phyloP scores from a whole-genome alignment of 2,113 vertebrate genomes.

The Apodemus sylvaticus region DNA sequence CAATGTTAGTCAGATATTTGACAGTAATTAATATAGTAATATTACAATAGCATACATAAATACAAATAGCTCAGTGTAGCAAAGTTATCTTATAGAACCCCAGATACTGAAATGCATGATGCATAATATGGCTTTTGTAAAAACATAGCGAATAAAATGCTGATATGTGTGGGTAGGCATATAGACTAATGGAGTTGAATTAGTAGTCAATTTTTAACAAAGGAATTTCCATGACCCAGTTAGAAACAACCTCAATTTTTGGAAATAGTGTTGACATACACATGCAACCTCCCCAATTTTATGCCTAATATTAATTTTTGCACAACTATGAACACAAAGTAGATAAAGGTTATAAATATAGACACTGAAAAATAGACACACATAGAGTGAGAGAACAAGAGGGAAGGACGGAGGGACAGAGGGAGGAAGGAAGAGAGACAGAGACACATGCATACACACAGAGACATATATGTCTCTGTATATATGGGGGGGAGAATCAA shows the following conservation, averaged over 20 bases:
- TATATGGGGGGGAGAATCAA: neutral
- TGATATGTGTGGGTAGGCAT: neutral
- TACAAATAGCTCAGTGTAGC: neutral
- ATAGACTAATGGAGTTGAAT: neutral
- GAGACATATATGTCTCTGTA: no score
- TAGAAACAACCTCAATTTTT: neutral
- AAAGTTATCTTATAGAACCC: neutral
- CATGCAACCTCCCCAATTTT: neutral
- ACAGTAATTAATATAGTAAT: neutral
- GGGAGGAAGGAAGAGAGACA: neutral
- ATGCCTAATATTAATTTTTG: neutral
- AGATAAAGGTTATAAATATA: neutral
- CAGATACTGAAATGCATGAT: neutral
- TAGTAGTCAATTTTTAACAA: neutral
- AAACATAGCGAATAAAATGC: neutral
- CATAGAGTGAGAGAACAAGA: neutral
- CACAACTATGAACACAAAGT: neutral
- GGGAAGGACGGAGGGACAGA: fast-evolving
- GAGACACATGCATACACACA: no score
- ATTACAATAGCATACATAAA: neutral
- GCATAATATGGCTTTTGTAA: neutral
- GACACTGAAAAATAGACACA: neutral
- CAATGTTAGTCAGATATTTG: neutral
- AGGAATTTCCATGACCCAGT: neutral
- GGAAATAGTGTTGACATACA: neutral